Evolutionary conservation across 1,140 invertebrate genomes (phyloP).

Genomic region (Drosophila serrata): DNA sequence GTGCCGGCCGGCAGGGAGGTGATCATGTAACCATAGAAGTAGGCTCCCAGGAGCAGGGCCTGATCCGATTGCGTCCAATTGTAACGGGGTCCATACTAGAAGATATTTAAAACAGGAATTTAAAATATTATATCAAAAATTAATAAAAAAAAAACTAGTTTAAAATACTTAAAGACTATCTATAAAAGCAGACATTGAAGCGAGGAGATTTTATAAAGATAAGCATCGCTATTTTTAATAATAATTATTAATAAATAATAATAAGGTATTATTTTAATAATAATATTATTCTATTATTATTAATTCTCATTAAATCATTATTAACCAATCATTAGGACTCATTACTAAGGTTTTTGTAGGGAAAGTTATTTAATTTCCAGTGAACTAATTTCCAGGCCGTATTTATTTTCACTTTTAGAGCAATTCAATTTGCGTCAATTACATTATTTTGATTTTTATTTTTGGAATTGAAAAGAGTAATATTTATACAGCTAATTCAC

Average conservation of each 20-base stretch:
- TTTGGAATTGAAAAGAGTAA: background rate
- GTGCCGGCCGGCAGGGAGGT: slow-evolving; percentile 89
- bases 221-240: no score
- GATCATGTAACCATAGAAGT: slow-evolving; percentile 89
- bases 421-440: slow-evolving; percentile 5
- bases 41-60: slow-evolving; percentile 88
- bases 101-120: slow-evolving; percentile 3
- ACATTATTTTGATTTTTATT: slow-evolving; percentile 4
- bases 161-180: background rate
- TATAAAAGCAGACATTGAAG: no score
- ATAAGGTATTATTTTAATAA: no score
- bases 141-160: no score
- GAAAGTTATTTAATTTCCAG: background rate
- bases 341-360: background rate
- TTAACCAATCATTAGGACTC: background rate
- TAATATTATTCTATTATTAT: no score
- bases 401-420: slow-evolving; percentile 1
- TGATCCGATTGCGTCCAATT: slow-evolving; percentile 88
- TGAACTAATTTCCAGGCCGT: background rate
- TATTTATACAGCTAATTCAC: slow-evolving; percentile 1
- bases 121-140: no score
- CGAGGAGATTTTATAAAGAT: no score
- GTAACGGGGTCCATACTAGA: slow-evolving; percentile 87
- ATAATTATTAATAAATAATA: no score
- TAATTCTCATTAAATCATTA: no score